Evolutionary conservation across 1,140 invertebrate species (phyloP).

Genomic region (Orchestia grillus): DNA sequence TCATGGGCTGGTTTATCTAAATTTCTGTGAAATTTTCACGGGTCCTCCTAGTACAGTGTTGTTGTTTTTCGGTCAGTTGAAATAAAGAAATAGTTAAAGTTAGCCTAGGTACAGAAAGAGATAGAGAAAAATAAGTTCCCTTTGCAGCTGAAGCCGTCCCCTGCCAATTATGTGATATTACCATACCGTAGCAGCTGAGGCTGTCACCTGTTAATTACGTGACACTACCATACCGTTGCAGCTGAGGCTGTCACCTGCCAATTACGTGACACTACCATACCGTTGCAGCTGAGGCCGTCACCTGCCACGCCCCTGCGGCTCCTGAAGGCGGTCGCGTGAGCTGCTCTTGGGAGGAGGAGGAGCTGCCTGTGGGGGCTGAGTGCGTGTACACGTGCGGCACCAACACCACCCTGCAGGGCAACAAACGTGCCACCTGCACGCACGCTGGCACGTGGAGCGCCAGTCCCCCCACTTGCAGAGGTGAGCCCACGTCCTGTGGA

Average conservation of each 20-base stretch:
- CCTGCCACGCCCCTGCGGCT: slow-evolving; percentile 70
- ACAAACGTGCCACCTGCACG: slow-evolving; percentile 60
- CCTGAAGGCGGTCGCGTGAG: slow-evolving; percentile 71
- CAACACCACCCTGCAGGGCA: slow-evolving; percentile 60
- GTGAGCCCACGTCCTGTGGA: too few relatives aligned
- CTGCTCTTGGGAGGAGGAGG: slow-evolving; percentile 70
- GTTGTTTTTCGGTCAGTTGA: too few relatives aligned
- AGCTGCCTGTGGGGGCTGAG: slow-evolving; percentile 72
- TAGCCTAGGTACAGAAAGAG: too few relatives aligned
- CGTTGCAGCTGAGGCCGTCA: slow-evolving; percentile 61
- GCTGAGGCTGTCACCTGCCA: background rate
- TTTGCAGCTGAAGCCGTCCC: too few relatives aligned
- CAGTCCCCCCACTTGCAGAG: slow-evolving; percentile 60
- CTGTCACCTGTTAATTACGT: too few relatives aligned
- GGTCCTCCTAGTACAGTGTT: too few relatives aligned
- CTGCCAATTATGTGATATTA: background rate
- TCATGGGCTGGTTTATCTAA: too few relatives aligned
- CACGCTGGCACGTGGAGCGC: slow-evolving; percentile 60
- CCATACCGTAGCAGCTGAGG: background rate
- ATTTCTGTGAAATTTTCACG: too few relatives aligned
- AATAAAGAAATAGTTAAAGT: too few relatives aligned
- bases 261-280: background rate
- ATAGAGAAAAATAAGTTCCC: too few relatives aligned
- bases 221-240: background rate
- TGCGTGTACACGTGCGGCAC: slow-evolving; percentile 72